Percentiles rank a stretch among this genome's conserved stretches.
Evolutionary conservation across 2,113 vertebrate genomes (phyloP).

Genomic region (Catharus bicknelli): DNA sequence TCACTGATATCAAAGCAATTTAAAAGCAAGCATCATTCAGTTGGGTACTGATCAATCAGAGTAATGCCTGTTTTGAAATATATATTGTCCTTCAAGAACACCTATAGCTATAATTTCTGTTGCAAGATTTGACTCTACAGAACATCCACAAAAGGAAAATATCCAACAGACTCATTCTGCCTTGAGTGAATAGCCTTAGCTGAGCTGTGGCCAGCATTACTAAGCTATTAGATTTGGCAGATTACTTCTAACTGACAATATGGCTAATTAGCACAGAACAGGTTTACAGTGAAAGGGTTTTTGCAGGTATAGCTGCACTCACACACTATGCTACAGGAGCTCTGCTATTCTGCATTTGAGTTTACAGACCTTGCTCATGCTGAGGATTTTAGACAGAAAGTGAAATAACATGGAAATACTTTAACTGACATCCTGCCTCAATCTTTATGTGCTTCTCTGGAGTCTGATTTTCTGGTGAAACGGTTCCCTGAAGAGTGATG

Average conservation of each 20-base stretch:
- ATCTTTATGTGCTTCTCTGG: background rate
- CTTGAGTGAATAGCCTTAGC: background rate
- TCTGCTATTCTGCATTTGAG: background rate
- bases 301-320: background rate
- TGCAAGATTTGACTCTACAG: background rate
- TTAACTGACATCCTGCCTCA: background rate
- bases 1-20: background rate
- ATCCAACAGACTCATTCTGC: background rate
- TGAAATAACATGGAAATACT: background rate
- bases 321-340: background rate
- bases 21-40: background rate
- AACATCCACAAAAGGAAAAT: background rate
- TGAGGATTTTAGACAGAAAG: background rate
- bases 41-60: background rate
- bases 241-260: conserved; percentile 35
- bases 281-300: background rate
- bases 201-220: conserved; percentile 16
- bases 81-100: background rate
- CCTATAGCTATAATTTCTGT: background rate
- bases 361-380: background rate
- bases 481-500: background rate
- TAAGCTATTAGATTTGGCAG: conserved; percentile 26
- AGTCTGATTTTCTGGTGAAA: conserved; percentile 28
- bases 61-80: background rate
- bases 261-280: conserved; percentile 8